Conservation (phyloP, 2,888 invertebrate genomes). For the Notodonta ziczac region DNA sequence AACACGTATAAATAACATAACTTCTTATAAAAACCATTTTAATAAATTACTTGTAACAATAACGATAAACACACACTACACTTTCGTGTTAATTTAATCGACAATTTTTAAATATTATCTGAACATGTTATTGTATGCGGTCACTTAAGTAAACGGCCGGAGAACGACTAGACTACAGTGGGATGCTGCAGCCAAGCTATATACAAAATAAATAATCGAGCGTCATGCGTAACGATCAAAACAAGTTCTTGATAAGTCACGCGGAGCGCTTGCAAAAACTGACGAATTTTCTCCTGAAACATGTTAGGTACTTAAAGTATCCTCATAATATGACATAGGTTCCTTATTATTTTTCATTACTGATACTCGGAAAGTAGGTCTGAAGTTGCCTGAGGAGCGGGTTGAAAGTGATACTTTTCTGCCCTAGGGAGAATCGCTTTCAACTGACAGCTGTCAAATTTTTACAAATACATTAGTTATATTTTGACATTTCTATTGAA, state of each 20-base stretch:
- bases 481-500: no score
- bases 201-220: conserved; percentile 45
- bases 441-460: no score
- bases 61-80: conserved; percentile 8
- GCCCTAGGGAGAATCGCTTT: no score
- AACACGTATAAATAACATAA: conserved; percentile 34
- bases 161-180: conserved; percentile 45
- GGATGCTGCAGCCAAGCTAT: conserved; percentile 47
- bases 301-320: no score
- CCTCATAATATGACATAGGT: no score
- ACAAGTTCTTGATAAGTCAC: conserved; percentile 53
- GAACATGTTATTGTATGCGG: conserved; percentile 21
- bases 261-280: no score
- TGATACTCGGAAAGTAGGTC: no score
- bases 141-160: conserved; percentile 36
- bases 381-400: no score
- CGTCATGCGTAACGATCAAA: conserved; percentile 55
- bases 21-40: conserved; percentile 44
- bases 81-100: conserved; percentile 9
- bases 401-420: no score
- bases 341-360: no score
- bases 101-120: conserved; percentile 2
- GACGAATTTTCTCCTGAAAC: no score
- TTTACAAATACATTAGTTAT: no score
- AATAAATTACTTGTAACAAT: conserved; percentile 2